Conservation (phyloP, 2,888 invertebrate genomes). For the Camptogramma bilineatum region DNA sequence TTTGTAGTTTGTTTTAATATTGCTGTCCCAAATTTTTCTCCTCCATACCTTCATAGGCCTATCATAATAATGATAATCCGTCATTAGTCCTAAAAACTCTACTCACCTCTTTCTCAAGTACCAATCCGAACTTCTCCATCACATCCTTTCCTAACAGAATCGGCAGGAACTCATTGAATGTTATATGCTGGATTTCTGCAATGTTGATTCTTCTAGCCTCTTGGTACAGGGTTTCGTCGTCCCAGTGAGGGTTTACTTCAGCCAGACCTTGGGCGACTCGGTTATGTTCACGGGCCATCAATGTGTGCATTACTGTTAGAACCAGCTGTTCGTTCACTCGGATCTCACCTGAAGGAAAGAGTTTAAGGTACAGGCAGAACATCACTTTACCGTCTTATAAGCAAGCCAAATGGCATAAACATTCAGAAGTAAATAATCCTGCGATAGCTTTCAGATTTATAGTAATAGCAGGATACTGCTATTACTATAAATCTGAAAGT, state of each 20-base stretch:
- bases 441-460: too few species aligned
- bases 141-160: constrained; percentile 95
- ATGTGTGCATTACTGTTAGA: constrained; percentile 95
- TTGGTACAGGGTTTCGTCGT: constrained; percentile 96
- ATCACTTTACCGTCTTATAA: too few species aligned
- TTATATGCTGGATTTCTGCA: constrained; percentile 95
- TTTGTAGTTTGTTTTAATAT: too few species aligned
- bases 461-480: too few species aligned
- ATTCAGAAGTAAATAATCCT: too few species aligned
- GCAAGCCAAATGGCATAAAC: too few species aligned
- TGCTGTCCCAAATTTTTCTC: too few species aligned
- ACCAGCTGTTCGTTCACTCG: constrained; percentile 96
- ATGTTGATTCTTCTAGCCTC: constrained; percentile 94
- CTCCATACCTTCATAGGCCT: background rate
- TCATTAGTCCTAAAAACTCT: background rate
- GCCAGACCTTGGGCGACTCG: constrained; percentile 91
- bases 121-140: constrained; percentile 95
- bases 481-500: too few species aligned
- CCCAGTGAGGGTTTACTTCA: constrained; percentile 95
- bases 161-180: constrained; percentile 95
- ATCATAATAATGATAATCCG: background rate
- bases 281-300: constrained; percentile 97
- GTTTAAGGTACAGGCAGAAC: background rate
- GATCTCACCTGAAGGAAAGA: constrained; percentile 89
- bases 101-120: constrained; percentile 90